Evolutionary conservation across 2,888 invertebrate genomes (phyloP).

Genomic region (Drosophila acutilabella): DNA sequence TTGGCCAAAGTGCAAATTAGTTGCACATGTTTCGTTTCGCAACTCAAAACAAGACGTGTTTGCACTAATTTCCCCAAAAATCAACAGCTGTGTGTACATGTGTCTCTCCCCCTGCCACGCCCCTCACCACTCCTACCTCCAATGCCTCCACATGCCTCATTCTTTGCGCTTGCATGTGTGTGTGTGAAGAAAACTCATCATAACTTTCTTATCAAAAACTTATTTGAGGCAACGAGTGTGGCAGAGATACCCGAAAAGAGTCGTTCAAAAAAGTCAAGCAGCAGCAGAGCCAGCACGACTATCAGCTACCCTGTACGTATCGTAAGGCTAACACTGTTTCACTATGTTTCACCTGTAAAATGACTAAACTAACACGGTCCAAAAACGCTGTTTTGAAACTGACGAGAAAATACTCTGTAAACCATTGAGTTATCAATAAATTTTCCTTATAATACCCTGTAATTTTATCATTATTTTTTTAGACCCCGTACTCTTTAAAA

Average conservation of each 20-base stretch:
- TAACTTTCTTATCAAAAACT: slow-evolving; percentile 81
- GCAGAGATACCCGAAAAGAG: slow-evolving; percentile 54
- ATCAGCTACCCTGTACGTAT: background rate
- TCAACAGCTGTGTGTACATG: slow-evolving; percentile 77
- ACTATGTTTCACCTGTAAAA: no score
- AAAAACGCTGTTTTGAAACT: no score
- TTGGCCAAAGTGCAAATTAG: slow-evolving; percentile 71
- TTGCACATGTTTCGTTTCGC: slow-evolving; percentile 73
- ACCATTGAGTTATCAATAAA: no score
- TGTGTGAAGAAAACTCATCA: slow-evolving; percentile 74
- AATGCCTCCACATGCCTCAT: background rate
- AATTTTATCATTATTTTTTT: no score
- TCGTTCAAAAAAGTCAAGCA: slow-evolving; percentile 31
- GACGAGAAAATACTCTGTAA: no score
- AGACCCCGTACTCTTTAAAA: no score
- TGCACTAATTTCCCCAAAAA: slow-evolving; percentile 80
- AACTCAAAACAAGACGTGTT: slow-evolving; percentile 74
- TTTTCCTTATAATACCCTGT: no score
- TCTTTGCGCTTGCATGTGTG: slow-evolving; percentile 23
- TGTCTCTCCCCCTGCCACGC: background rate
- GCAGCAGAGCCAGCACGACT: slow-evolving; percentile 4
- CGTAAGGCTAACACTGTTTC: no score
- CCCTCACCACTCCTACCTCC: background rate
- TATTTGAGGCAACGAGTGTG: slow-evolving; percentile 60
- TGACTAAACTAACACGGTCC: no score